Evolutionary conservation across 2,888 invertebrate genomes (phyloP).

Genomic region (Synanthedon tipuliformis): DNA sequence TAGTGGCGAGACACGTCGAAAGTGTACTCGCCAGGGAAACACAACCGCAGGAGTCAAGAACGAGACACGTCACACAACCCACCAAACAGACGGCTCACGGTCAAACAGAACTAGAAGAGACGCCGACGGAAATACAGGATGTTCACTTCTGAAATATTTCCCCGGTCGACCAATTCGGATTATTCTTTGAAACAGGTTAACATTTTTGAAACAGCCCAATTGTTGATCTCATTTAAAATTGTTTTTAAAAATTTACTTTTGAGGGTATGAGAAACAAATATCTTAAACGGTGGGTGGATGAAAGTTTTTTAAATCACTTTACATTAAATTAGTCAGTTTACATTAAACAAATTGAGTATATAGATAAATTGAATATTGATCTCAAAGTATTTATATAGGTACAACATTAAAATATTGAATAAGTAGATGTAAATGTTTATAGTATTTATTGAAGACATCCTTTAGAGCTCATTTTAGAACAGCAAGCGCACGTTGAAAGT

Average conservation of each 20-base stretch:
- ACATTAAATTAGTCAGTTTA: too few relatives aligned
- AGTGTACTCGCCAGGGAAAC: slow-evolving; percentile 69
- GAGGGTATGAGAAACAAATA: too few relatives aligned
- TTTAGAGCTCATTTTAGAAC: too few relatives aligned
- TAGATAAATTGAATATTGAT: slow-evolving; percentile 57
- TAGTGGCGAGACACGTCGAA: slow-evolving; percentile 70
- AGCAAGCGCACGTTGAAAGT: too few relatives aligned
- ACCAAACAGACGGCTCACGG: slow-evolving; percentile 40
- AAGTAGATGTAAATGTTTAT: too few relatives aligned
- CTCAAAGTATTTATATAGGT: slow-evolving; percentile 55
- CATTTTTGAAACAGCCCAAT: not conserved
- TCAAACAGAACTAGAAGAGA: slow-evolving; percentile 62
- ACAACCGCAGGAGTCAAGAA: slow-evolving; percentile 55
- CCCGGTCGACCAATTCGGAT: too few relatives aligned
- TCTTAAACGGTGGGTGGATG: too few relatives aligned
- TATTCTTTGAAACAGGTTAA: too few relatives aligned
- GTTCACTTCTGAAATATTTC: slow-evolving; percentile 60
- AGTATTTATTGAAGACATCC: not conserved
- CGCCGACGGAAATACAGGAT: slow-evolving; percentile 75
- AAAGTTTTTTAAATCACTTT: too few relatives aligned
- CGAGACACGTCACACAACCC: slow-evolving; percentile 28
- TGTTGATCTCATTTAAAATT: too few relatives aligned
- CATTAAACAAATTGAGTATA: slow-evolving; percentile 7
- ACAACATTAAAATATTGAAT: not conserved
- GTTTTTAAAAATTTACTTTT: slow-evolving; percentile 6